These are phyloP conservation scores for Eupsilia transversa DNA, from an alignment of 2,888 invertebrate species.

Conservation along the genomic window DNA sequence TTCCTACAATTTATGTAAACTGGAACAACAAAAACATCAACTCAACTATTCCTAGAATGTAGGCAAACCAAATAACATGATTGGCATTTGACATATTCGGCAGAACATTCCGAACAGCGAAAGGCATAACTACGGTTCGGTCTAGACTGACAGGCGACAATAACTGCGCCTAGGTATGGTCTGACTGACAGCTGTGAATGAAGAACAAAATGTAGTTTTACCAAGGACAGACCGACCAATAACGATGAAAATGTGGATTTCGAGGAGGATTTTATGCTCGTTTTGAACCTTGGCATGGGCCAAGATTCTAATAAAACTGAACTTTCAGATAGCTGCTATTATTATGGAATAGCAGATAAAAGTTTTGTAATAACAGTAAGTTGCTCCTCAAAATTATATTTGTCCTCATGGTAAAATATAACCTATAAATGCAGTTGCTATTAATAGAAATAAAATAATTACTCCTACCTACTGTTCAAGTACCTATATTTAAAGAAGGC, in stretches of 20 bases:
- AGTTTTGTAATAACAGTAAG: no score
- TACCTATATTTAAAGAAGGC: no score
- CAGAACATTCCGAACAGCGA: constrained; percentile 49
- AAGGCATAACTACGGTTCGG: constrained; percentile 44
- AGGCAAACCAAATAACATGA: constrained; percentile 27
- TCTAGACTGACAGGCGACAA: constrained; percentile 42
- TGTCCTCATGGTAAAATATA: no score
- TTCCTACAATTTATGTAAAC: not conserved
- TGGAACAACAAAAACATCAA: constrained; percentile 23
- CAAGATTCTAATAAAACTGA: not conserved
- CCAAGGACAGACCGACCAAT: not conserved
- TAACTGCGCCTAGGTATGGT: constrained; percentile 33
- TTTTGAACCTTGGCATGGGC: not conserved
- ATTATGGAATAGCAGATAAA: no score
- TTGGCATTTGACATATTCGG: constrained; percentile 51
- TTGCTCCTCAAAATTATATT: no score
- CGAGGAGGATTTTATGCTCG: not conserved
- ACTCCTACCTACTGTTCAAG: no score
- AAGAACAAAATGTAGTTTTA: not conserved
- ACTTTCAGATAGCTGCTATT: not conserved
- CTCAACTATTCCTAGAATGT: constrained; percentile 26
- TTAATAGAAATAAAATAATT: no score
- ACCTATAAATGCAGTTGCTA: no score
- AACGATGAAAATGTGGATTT: not conserved
- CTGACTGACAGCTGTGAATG: constrained; percentile 23